Percentiles rank a stretch among this genome's conserved stretches.
phyloP scores from a whole-genome alignment of 1,140 invertebrate genomes.

The Yoshiicerus persimilis region DNA sequence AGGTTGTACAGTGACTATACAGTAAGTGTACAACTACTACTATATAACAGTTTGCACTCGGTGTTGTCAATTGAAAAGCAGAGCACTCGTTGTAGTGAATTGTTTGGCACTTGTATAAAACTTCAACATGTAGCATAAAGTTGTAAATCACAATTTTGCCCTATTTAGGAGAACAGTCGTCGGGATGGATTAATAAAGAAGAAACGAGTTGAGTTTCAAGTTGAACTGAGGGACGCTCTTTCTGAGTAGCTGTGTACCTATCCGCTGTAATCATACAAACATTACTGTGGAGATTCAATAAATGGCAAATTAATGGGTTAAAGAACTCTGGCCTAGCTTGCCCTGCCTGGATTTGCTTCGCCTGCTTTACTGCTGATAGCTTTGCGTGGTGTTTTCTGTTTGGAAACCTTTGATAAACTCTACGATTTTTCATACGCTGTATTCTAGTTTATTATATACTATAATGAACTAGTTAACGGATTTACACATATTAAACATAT shows the following conservation, averaged over 20 bases:
- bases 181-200: not conserved
- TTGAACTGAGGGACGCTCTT: not conserved
- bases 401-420: not conserved
- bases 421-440: too few species aligned
- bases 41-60: too few species aligned
- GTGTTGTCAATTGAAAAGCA: too few species aligned
- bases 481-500: not conserved
- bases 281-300: not conserved
- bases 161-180: not conserved
- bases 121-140: too few species aligned
- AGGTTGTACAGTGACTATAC: too few species aligned
- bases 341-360: not conserved
- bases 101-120: too few species aligned
- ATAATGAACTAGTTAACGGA: not conserved
- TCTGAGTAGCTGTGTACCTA: too few species aligned
- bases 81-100: too few species aligned
- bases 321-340: not conserved
- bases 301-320: not conserved
- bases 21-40: too few species aligned
- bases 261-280: not conserved
- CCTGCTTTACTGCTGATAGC: too few species aligned
- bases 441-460: too few species aligned
- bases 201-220: not conserved
- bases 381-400: not conserved
- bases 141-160: not conserved